Conservation (phyloP, 1,140 invertebrate genomes). For the Mactra quadrangularis region DNA sequence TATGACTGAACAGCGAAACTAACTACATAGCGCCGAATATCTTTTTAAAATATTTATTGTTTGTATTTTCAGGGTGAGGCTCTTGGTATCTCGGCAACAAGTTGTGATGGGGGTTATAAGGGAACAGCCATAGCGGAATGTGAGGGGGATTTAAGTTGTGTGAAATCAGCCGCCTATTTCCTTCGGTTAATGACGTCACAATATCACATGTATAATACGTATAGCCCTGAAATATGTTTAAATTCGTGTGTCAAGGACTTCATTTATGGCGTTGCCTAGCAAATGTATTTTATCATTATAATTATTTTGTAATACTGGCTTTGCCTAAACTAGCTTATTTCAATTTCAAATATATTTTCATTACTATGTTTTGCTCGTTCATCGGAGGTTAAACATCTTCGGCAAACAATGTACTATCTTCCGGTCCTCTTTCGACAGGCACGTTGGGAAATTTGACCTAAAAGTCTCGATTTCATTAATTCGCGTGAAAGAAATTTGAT, state of each 20-base stretch:
- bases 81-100: not conserved
- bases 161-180: constrained; percentile 17
- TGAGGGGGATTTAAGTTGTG: constrained; percentile 23
- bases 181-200: constrained; percentile 38
- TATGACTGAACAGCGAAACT: too few species aligned
- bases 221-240: constrained; percentile 26
- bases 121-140: constrained; percentile 36
- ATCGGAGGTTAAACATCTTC: not conserved
- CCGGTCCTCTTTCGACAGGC: not conserved
- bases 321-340: not conserved
- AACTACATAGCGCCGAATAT: too few species aligned
- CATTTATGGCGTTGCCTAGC: constrained; percentile 21
- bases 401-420: not conserved
- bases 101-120: constrained; percentile 45
- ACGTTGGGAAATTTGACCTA: not conserved
- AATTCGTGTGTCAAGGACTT: constrained; percentile 35
- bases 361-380: not conserved
- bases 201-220: constrained; percentile 6
- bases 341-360: not conserved
- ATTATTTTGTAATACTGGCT: not conserved
- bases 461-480: too few species aligned
- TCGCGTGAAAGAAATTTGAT: too few species aligned
- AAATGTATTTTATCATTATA: not conserved
- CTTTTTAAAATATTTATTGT: not conserved
- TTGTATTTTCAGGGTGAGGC: constrained; percentile 27